phyloP scores from a whole-genome alignment of 2,797 vertebrate genomes.

The Gila robusta region DNA sequence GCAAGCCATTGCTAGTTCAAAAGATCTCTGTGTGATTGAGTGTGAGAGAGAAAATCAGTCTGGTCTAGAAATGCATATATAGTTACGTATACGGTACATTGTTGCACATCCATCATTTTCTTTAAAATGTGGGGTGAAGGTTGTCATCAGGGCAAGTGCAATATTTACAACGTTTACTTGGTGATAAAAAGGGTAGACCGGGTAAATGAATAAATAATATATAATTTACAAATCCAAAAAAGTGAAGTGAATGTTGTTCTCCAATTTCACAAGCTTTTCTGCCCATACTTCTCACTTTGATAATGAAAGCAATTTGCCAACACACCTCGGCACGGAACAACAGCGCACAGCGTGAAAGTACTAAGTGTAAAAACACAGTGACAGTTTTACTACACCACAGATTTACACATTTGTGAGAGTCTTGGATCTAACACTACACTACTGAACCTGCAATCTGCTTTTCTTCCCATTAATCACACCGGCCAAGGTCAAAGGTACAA shows the following conservation, averaged over 20 bases:
- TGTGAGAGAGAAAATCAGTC: not conserved
- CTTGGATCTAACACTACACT: not conserved
- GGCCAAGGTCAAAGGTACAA: not conserved
- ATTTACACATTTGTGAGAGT: slow-evolving; percentile 17
- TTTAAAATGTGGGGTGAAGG: not conserved
- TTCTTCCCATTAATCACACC: not conserved
- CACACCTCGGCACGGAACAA: not conserved
- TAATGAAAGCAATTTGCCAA: slow-evolving; percentile 14
- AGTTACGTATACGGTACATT: not conserved
- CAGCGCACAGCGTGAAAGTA: not conserved
- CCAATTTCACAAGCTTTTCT: slow-evolving; percentile 3
- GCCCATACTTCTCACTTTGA: not conserved
- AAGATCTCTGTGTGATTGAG: not conserved
- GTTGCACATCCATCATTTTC: not conserved
- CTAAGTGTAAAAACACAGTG: slow-evolving; percentile 11
- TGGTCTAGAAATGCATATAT: slow-evolving; percentile 6
- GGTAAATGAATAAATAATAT: not conserved
- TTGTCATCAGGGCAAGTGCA: not conserved
- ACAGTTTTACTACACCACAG: not conserved
- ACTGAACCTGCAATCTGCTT: slow-evolving; percentile 7
- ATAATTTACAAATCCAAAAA: not conserved
- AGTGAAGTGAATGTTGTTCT: slow-evolving; percentile 1
- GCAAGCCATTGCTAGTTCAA: not conserved
- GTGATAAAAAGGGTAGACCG: not conserved
- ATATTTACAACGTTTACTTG: not conserved